Percentiles rank a stretch among this genome's conserved stretches.
These are phyloP conservation scores for Onthophagus taurus DNA, from an alignment of 1,140 invertebrate species.

Conservation along the genomic window DNA sequence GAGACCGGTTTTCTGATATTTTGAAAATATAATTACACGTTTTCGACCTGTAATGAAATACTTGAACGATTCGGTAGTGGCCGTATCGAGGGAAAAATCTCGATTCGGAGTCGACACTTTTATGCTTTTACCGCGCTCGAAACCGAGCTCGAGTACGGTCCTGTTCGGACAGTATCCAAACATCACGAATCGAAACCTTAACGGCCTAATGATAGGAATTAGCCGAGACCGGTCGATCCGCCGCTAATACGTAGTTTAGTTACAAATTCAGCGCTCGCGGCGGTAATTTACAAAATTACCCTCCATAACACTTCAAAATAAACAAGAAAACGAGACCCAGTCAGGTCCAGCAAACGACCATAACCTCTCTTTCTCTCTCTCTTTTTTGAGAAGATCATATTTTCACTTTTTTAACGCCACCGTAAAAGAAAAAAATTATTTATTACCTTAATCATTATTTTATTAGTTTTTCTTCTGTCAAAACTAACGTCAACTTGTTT, in stretches of 20 bases:
- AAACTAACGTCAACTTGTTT: too few relatives aligned
- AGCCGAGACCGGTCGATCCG: slow-evolving; percentile 35
- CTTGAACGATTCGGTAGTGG: too few relatives aligned
- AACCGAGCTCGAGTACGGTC: too few relatives aligned
- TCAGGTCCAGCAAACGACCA: slow-evolving; percentile 25
- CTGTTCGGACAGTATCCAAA: too few relatives aligned
- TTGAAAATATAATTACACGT: slow-evolving; percentile 34
- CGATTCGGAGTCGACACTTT: slow-evolving; percentile 23
- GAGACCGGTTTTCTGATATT: slow-evolving; percentile 33
- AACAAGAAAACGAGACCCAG: slow-evolving; percentile 37
- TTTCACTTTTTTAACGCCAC: too few relatives aligned
- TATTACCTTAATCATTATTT: too few relatives aligned
- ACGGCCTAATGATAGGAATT: slow-evolving; percentile 37
- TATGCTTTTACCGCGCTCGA: too few relatives aligned
- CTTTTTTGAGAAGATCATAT: too few relatives aligned
- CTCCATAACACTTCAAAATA: slow-evolving; percentile 38
- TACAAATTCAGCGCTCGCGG: slow-evolving; percentile 37
- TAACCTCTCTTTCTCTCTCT: too few relatives aligned
- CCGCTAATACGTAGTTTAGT: slow-evolving; percentile 39
- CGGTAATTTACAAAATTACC: slow-evolving; percentile 39
- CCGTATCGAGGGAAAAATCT: too few relatives aligned
- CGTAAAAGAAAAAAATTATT: too few relatives aligned
- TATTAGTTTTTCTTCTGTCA: too few relatives aligned
- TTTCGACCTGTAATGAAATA: slow-evolving; percentile 34
- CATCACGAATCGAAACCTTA: slow-evolving; percentile 37